These are phyloP conservation scores for Apotomis betuletana DNA, from an alignment of 2,888 invertebrate genomes.

Conservation along the genomic window DNA sequence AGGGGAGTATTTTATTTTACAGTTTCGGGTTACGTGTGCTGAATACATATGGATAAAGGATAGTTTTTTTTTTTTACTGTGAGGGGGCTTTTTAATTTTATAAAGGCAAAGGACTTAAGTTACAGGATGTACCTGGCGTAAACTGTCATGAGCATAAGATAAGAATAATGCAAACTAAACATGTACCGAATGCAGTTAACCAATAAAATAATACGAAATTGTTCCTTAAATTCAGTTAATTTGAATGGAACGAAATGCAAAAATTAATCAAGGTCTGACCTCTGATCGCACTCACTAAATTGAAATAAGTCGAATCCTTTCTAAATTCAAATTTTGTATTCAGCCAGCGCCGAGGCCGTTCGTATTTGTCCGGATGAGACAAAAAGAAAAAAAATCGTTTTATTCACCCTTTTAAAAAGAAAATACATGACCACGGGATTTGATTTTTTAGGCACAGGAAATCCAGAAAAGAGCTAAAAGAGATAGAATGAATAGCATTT, in stretches of 20 bases:
- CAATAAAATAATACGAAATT: background rate
- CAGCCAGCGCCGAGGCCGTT: constrained; percentile 6
- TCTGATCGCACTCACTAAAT: constrained; percentile 33
- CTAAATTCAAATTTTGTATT: constrained; percentile 40
- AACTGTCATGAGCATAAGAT: too few relatives aligned
- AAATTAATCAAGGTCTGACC: constrained; percentile 16
- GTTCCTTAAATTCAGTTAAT: background rate
- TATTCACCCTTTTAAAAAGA: constrained; percentile 21
- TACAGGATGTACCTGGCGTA: too few relatives aligned
- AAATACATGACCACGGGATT: constrained; percentile 1
- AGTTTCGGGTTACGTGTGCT: constrained; percentile 28
- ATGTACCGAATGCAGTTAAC: background rate
- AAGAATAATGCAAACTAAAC: too few relatives aligned
- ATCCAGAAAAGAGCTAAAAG: background rate
- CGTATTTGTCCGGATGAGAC: constrained; percentile 16
- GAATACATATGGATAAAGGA: background rate
- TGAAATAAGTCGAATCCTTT: constrained; percentile 39
- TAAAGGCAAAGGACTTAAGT: too few relatives aligned
- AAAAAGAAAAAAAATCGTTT: constrained; percentile 21
- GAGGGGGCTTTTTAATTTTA: too few relatives aligned
- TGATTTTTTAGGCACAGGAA: constrained; percentile 1
- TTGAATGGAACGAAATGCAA: constrained; percentile 1
- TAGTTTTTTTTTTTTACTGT: background rate
- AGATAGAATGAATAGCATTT: background rate
- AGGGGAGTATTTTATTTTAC: constrained; percentile 33